Conservation (phyloP, 2,888 invertebrate genomes). For the Eupithecia exiguata region DNA sequence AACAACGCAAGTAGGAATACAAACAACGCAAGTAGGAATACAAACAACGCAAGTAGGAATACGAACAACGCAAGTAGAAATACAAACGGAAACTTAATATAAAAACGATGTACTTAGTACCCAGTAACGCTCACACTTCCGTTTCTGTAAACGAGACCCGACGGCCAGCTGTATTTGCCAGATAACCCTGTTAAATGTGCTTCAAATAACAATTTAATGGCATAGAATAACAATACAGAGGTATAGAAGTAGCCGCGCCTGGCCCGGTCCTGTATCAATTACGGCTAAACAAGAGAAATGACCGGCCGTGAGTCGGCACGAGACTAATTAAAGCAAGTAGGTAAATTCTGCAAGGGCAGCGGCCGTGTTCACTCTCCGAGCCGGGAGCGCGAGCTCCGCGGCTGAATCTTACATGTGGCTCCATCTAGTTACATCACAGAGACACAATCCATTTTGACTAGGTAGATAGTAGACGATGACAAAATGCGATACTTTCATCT, state of each 20-base stretch:
- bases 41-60: no score
- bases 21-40: no score
- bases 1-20: no score
- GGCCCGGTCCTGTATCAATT: constrained; percentile 78
- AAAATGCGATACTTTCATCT: no score
- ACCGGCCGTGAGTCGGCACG: constrained; percentile 75
- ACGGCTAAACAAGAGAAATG: constrained; percentile 82
- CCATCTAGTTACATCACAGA: not conserved
- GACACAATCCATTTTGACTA: not conserved
- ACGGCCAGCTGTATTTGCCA: constrained; percentile 1
- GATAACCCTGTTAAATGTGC: constrained; percentile 4
- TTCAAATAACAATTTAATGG: constrained; percentile 7
- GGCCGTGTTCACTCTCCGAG: constrained; percentile 55
- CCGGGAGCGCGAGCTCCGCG: constrained; percentile 20
- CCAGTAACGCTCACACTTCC: not conserved
- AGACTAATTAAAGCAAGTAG: constrained; percentile 81
- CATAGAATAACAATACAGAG: not conserved
- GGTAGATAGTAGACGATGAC: no score
- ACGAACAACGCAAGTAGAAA: no score
- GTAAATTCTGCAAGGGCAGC: constrained; percentile 70
- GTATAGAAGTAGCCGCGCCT: not conserved
- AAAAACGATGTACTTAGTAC: not conserved
- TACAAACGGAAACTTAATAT: not conserved
- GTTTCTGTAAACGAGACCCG: not conserved
- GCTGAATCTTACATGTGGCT: not conserved